Percentiles rank a stretch among this genome's conserved stretches.
These are phyloP conservation scores for Aphelinus certus DNA, from an alignment of 1,140 invertebrate genomes.

Conservation along the genomic window DNA sequence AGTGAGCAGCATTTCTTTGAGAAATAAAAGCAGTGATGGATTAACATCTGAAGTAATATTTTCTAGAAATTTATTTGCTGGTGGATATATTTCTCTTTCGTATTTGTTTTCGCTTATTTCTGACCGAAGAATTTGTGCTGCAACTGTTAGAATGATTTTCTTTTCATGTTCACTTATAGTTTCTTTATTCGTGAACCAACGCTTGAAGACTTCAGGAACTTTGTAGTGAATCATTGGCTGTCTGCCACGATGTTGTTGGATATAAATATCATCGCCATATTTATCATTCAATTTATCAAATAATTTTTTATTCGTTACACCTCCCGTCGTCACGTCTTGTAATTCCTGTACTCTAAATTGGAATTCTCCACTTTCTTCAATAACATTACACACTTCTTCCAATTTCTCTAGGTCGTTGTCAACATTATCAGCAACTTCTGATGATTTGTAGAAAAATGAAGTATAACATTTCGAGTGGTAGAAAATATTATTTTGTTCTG, in stretches of 20 bases:
- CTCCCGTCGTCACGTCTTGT: too few species aligned
- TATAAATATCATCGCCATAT: neutral
- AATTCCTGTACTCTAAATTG: too few species aligned
- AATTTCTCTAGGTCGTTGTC: too few species aligned
- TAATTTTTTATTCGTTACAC: too few species aligned
- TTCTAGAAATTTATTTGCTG: conserved; percentile 39
- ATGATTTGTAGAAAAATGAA: too few species aligned
- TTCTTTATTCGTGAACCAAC: neutral
- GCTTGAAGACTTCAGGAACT: neutral
- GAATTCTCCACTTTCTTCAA: too few species aligned
- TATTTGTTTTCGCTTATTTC: neutral
- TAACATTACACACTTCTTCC: too few species aligned
- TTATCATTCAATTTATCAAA: conserved; percentile 3
- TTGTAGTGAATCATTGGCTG: conserved; percentile 1
- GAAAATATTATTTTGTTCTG: too few species aligned
- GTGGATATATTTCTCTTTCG: conserved; percentile 33
- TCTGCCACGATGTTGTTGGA: neutral
- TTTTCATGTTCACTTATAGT: neutral
- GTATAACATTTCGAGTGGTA: too few species aligned
- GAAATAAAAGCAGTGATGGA: conserved; percentile 31
- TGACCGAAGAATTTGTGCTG: neutral
- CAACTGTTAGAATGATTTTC: neutral
- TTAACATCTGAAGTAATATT: conserved; percentile 29
- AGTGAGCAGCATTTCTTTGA: conserved; percentile 35
- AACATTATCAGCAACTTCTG: too few species aligned